Evolutionary conservation across 2,113 vertebrate species (phyloP).

Genomic region (Choloepus hoffmanni): DNA sequence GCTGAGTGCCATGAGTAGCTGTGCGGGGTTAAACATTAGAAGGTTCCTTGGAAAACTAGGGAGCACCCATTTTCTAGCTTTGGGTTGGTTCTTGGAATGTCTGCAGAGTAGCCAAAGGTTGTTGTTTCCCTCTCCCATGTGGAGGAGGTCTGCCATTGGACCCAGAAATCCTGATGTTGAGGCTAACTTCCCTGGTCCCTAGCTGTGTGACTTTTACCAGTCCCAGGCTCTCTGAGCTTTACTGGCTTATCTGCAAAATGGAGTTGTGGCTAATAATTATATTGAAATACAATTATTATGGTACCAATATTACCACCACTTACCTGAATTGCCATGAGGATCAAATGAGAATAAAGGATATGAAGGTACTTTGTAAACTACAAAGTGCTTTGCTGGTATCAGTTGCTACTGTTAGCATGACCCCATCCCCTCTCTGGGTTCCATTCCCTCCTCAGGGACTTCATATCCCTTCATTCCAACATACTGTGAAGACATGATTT

Average conservation of each 20-base stretch:
- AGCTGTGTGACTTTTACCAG: neutral
- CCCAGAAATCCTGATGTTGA: neutral
- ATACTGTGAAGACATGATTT: neutral
- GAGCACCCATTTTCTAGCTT: neutral
- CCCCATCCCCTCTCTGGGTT: neutral
- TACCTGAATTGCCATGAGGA: neutral
- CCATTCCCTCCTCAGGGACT: neutral
- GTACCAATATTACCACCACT: neutral
- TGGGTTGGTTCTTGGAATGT: neutral
- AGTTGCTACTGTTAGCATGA: accelerated
- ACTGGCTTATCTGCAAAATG: neutral
- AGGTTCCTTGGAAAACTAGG: neutral
- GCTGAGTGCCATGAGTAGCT: neutral
- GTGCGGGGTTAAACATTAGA: neutral
- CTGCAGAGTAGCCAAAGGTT: neutral
- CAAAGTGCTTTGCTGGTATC: neutral
- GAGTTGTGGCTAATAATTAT: neutral
- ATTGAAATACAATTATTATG: neutral
- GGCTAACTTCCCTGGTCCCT: neutral
- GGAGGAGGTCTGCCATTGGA: neutral
- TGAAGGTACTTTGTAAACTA: neutral
- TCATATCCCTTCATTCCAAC: neutral
- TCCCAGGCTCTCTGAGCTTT: neutral
- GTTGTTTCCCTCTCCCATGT: neutral
- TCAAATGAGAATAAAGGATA: neutral